Evolutionary conservation across 2,888 invertebrate genomes (phyloP).

Genomic region (Eueremaeus valkanovi): DNA sequence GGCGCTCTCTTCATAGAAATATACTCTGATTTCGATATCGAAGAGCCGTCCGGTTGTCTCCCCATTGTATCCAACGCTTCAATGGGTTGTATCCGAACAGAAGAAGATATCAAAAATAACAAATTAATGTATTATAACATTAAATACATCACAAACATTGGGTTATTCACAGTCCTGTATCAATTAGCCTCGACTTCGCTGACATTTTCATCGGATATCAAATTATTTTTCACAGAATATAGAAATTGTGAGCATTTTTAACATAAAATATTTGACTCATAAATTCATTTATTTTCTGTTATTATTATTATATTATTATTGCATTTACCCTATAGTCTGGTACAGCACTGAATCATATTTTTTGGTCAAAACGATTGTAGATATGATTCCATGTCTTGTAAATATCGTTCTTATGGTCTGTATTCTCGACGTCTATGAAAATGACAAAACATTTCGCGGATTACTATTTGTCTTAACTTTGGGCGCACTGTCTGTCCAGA

Average conservation of each 20-base stretch:
- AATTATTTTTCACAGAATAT: not conserved
- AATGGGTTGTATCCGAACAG: not conserved
- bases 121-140: not conserved
- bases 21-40: not conserved
- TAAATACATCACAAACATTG: not conserved
- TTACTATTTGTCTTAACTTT: not conserved
- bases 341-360: not conserved
- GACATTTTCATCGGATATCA: not conserved
- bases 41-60: not conserved
- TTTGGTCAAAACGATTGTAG: not conserved
- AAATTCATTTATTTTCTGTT: too few relatives aligned
- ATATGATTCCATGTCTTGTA: not conserved
- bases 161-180: not conserved
- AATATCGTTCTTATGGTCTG: not conserved
- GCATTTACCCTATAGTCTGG: not conserved
- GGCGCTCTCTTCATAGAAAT: not conserved
- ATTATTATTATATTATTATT: too few relatives aligned
- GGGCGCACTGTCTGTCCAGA: not conserved
- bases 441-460: not conserved
- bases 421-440: not conserved
- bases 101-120: not conserved
- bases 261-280: not conserved
- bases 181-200: not conserved
- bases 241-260: not conserved
- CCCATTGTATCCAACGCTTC: not conserved